Evolutionary conservation across 2,797 vertebrate species (phyloP), one percentile per base, ranked within the genome.

Genomic region (Rallus crepitans): DNA sequence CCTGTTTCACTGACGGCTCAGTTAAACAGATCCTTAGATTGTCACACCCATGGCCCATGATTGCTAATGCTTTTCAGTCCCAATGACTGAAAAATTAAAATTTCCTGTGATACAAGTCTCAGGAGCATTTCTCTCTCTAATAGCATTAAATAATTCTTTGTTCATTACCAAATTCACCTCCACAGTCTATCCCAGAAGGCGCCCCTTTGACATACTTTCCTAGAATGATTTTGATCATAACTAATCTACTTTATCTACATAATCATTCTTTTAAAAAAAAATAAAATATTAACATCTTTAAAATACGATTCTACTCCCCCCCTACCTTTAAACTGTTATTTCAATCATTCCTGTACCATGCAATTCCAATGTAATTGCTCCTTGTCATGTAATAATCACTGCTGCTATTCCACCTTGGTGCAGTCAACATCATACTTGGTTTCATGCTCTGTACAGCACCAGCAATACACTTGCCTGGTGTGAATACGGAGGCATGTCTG

Each of bases 81-180:
- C 9, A 1, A 23, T 91, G 72, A 82, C 69, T 83, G 56, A 83
- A 61, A 93, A 90, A 59, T 66, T 61, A 61, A 47, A 25, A 81
- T 86, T 88, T 91, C 65, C 82, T 68, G 24, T 69, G 40, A 65
- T 50, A 86, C 28, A 78, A 88, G 61, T 33, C 93, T 94, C 94
- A 57, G 72, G 87, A 93, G 80, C 78, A 75, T 79, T 75, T 91
- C 40, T 69, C 18, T 82, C 85, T 86, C 76, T 94, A 88, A 81
- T 50, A 83, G 21, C n/a, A 47, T 88, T 90, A 83, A 83, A 57
- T 77, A 78, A 47, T 65, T 90, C 80, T 94, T 83, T 90, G 69
- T 90, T 94, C 84, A 39, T 72, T 83, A 35, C 66, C 33, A 81
- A 88, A 93, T 78, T 95, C 53, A 81, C 28, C 57, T 91, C n/a